Percentiles rank a stretch among this genome's conserved stretches.
These are phyloP conservation scores for Tetramorium bicarinatum DNA, from an alignment of 2,888 invertebrate genomes.

Conservation along the genomic window DNA sequence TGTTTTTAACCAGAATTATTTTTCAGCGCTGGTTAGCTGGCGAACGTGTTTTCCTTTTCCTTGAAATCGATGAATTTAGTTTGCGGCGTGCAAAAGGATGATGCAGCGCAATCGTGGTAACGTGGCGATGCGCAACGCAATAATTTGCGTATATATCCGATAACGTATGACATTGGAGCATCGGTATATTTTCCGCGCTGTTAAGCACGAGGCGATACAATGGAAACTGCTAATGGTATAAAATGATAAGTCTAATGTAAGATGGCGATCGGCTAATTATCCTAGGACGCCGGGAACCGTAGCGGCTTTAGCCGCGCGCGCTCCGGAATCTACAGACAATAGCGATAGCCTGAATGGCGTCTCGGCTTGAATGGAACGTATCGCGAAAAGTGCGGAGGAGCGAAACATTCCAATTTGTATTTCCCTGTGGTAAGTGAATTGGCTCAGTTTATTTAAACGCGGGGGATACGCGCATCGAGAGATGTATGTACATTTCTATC, in stretches of 20 bases:
- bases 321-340: constrained; percentile 46
- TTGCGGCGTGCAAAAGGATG: neutral
- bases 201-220: constrained; percentile 50
- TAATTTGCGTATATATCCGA: constrained; percentile 49
- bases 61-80: constrained; percentile 8
- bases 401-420: neutral
- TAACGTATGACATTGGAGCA: constrained; percentile 45
- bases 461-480: neutral
- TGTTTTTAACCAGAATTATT: too few relatives aligned
- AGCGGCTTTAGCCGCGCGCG: neutral
- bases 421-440: neutral
- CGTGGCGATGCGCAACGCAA: constrained; percentile 31
- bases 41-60: neutral
- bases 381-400: neutral
- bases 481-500: neutral
- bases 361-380: constrained; percentile 1
- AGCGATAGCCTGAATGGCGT: constrained; percentile 8
- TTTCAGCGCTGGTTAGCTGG: neutral
- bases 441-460: neutral
- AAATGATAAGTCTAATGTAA: constrained; percentile 49
- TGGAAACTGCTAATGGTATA: constrained; percentile 37
- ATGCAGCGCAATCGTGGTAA: neutral
- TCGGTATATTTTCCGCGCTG: constrained; percentile 51
- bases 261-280: constrained; percentile 51
- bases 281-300: constrained; percentile 21